phyloP scores from a whole-genome alignment of 2,113 vertebrate genomes.

The Cottus gobio region DNA sequence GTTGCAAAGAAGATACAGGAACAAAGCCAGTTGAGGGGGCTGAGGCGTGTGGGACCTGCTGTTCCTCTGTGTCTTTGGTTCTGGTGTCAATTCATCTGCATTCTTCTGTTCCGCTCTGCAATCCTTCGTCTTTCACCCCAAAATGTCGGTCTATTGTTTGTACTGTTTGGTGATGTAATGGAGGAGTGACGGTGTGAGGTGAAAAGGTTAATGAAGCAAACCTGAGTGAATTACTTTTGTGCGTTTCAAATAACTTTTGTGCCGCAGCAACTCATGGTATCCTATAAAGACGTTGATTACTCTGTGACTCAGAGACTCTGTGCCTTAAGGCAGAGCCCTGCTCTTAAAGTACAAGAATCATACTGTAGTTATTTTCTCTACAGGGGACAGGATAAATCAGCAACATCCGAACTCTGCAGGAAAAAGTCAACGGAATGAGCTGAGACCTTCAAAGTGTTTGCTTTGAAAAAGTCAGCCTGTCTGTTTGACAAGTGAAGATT shows the following conservation, averaged over 20 bases:
- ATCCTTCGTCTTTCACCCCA: conserved; percentile 32
- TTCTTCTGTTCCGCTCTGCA: conserved; percentile 44
- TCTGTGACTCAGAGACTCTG: conserved; percentile 51
- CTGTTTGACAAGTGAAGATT: conserved; percentile 63
- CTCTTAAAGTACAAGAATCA: conserved; percentile 54
- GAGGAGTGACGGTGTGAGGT: conserved; percentile 28
- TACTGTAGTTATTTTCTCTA: conserved; percentile 58
- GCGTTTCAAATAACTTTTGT: no score
- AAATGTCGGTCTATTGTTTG: conserved; percentile 32
- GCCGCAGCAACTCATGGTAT: conserved; percentile 55
- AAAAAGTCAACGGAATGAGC: conserved; percentile 47
- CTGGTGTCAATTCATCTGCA: conserved; percentile 68
- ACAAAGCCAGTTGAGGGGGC: conserved; percentile 70
- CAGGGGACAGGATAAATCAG: conserved; percentile 63
- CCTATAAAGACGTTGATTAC: conserved; percentile 57
- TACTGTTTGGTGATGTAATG: conserved; percentile 17
- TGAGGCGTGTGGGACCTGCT: conserved; percentile 61
- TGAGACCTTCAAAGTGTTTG: conserved; percentile 63
- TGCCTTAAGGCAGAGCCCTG: conserved; percentile 45
- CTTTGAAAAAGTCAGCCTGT: conserved; percentile 49
- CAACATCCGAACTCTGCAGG: conserved; percentile 58
- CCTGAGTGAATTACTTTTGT: not conserved
- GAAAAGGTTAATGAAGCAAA: conserved; percentile 46
- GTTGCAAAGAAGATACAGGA: conserved; percentile 79
- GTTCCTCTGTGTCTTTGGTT: conserved; percentile 64